Base-by-base conservation (phyloP, 2,797 vertebrate genomes). In the Sebastes vulpes region DNA sequence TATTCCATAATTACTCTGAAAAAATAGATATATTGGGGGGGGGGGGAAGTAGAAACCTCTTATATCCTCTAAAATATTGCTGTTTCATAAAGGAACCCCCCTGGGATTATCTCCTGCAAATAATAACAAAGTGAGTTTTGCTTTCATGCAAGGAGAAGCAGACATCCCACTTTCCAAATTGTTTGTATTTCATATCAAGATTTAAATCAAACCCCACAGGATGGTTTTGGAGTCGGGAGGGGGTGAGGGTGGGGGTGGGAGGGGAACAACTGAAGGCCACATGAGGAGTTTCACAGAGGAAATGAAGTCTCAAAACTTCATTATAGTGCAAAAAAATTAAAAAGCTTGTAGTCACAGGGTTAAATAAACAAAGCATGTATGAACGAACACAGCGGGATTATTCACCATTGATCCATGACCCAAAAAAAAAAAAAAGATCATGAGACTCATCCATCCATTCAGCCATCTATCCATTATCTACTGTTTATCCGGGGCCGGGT, bases 171-270 rank as follows among this genome's bases (percentile, higher is more conserved):
- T 38, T 35, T 26, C 46, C 4, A 38, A n/a, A 20, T 20, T 42
- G 48, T 42, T 77, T 71, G 29, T 11, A 21, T 72, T 61, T 64
- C 1, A 70, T 76, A 42, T 69, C 2, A 18, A 8, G 12, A 16
- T 53, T 42, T n/a, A 52, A 26, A 57, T 32, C 26, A 8, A 64
- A 50, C 16, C 18, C 20, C 9, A 16, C 31, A 32, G 31, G 31
- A 32, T 32, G 31, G 31, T 32, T 32, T 4, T 20, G 26, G 3
- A 29, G 18, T 26, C 2, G 1, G 21, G 25, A 4, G 2, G 3
- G 4, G 11, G 5, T 23, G 21, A 12, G 6, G 4, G 3, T 1
- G 0, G 12, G 10, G 2, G 32, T 4, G 12, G 38, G 6, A 1
- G 4, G 38, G 6, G 4, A 4, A 57, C 59, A 67, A 38, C 32